Evolutionary conservation across 1,140 invertebrate genomes (phyloP), one percentile per base, ranked within the genome.

Genomic region (Brachionus calyciflorus): DNA sequence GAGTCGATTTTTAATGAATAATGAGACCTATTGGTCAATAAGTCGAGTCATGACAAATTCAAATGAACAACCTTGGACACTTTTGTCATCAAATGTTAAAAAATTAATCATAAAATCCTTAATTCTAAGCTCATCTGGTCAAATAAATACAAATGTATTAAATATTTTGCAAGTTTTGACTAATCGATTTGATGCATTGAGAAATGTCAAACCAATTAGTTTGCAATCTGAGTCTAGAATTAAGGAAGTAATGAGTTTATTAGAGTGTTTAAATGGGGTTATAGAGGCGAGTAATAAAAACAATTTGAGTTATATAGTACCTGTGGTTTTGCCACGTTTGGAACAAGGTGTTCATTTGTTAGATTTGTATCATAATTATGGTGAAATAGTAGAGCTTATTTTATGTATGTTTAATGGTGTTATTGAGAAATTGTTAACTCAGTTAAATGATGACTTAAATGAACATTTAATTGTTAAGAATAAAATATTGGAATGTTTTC

Each of bases 341-440:
- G 46, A 73, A 21, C 69, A 73, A 53, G 51, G 28, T 1, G 69
- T 73, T 10, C 24, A 73, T 12, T 55, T 73, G 12, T 24, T 73
- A 33, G 51, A 73, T 26, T 0, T 26, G 6, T 73, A 73, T 33
- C 69, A 73, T 41, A 73, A 73, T 21, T 73, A 73, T 55, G 69
- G 69, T 10, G 69, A 73, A 41, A 73, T 73, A 6, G 69, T 73
- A 44, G 69, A 73, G 46, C 69, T 73, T 4, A 40, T 73, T 51
- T 37, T 73, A 6, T 14, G 3, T 26, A 73, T 55, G 46, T 55
- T 51, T 46, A 55, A 55, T 73, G 46, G 51, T 28, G 46, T 73
- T 9, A 53, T 73, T 0, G 69, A 73, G 19, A 73, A 55, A 51
- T 51, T 51, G 40, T 24, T 73, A 21, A 19, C 69, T 30, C 51